Conservation (phyloP, 1,140 invertebrate genomes). For the Drosophila athabasca region DNA sequence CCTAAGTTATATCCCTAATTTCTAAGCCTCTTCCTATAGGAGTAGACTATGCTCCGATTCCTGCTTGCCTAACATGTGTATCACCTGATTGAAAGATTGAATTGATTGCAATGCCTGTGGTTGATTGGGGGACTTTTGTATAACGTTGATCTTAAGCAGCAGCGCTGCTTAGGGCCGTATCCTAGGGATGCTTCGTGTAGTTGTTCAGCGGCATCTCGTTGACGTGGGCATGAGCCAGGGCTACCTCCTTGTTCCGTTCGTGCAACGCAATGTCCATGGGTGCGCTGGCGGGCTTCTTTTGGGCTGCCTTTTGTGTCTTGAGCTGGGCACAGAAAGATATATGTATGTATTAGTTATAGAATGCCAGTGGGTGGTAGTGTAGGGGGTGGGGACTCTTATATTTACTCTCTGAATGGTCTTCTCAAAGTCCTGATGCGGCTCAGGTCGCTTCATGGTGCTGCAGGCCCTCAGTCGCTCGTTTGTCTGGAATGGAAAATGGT, state of each 20-base stretch:
- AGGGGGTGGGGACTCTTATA: conserved; percentile 13
- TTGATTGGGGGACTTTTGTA: conserved; percentile 5
- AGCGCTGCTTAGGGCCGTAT: conserved; percentile 70
- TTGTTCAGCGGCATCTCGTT: conserved; percentile 80
- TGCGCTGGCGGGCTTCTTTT: conserved; percentile 70
- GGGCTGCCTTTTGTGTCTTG: conserved; percentile 80
- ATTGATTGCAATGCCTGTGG: conserved; percentile 38
- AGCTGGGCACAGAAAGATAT: conserved; percentile 40
- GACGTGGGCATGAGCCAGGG: conserved; percentile 63
- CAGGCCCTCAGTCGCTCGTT: conserved; percentile 73
- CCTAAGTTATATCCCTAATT: conserved; percentile 4
- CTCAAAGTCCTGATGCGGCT: conserved; percentile 82
- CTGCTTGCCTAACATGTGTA: conserved; percentile 58
- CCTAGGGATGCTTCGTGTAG: conserved; percentile 83
- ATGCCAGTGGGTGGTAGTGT: too few species aligned
- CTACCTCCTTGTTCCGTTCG: conserved; percentile 74
- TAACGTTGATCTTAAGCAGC: conserved; percentile 61
- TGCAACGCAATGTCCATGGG: conserved; percentile 73
- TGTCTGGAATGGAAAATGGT: conserved; percentile 43
- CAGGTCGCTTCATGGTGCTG: conserved; percentile 77
- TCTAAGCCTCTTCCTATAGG: conserved; percentile 36
- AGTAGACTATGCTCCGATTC: conserved; percentile 27
- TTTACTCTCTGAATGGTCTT: conserved; percentile 83
- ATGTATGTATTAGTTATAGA: background rate
- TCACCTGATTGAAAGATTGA: conserved; percentile 64